Conservation (phyloP, 2,113 vertebrate species). For the Phalacrocorax pelagicus region DNA sequence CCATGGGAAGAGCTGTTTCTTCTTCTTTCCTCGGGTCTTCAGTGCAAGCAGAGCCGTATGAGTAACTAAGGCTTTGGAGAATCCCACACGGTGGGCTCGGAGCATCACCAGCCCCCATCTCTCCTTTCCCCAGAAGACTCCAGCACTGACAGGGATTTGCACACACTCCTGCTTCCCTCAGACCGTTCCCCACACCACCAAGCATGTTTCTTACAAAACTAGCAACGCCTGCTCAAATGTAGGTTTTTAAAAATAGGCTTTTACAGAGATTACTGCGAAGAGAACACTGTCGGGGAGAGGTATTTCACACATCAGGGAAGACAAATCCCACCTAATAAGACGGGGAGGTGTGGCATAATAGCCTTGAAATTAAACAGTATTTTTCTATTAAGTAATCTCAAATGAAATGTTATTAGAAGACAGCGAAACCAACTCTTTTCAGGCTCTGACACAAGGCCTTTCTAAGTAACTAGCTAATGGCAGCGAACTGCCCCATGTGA, state of each 20-base stretch:
- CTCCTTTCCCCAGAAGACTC: background rate
- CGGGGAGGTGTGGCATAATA: background rate
- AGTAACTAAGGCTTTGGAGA: background rate
- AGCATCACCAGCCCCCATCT: background rate
- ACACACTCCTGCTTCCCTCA: background rate
- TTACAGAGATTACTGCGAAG: background rate
- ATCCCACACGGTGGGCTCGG: background rate
- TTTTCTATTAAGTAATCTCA: background rate
- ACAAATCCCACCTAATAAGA: background rate
- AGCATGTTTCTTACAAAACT: background rate
- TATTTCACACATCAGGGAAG: background rate
- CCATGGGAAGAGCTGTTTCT: background rate
- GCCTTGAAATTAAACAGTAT: background rate
- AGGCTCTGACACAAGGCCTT: background rate
- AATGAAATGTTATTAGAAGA: background rate
- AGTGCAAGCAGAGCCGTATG: background rate
- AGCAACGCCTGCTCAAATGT: background rate
- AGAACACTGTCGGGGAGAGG: accelerated
- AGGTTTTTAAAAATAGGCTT: background rate
- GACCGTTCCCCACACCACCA: background rate
- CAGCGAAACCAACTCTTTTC: background rate
- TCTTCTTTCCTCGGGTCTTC: background rate
- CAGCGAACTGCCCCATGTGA: background rate
- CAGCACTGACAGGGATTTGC: background rate
- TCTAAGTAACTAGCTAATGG: background rate